phyloP scores from a whole-genome alignment of 2,797 vertebrate species.

The Acanthornis magna region DNA sequence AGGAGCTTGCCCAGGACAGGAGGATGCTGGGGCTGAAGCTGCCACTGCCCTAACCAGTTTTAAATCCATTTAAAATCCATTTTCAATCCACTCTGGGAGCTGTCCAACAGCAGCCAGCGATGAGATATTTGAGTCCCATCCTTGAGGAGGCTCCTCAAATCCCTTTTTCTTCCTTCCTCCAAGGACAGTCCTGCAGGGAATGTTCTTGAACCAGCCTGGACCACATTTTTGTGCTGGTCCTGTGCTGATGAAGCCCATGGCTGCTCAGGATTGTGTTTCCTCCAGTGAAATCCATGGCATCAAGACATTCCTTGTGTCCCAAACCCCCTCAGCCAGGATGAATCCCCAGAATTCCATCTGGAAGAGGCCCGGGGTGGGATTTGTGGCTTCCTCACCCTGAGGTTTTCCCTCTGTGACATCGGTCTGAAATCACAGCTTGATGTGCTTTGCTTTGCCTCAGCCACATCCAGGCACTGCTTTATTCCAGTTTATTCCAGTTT shows the following conservation, averaged over 20 bases:
- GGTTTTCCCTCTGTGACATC: accelerated
- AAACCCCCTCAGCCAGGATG: background rate
- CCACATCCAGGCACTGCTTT: background rate
- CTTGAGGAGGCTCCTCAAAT: background rate
- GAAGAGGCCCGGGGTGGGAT: background rate
- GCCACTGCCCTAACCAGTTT: background rate
- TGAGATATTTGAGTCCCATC: background rate
- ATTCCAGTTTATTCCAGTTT: background rate
- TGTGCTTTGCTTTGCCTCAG: background rate
- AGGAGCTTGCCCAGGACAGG: background rate
- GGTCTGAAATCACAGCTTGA: background rate
- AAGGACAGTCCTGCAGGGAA: background rate
- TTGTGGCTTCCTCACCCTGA: background rate
- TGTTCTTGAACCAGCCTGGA: background rate
- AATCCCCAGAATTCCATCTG: background rate
- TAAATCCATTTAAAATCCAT: background rate
- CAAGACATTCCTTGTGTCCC: accelerated
- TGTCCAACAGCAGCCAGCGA: background rate
- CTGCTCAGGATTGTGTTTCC: background rate
- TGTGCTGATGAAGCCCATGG: accelerated
- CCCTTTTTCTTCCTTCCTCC: background rate
- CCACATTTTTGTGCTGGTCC: background rate
- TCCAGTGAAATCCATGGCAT: background rate
- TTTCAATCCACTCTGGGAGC: background rate
- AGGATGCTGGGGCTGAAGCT: background rate